Percentiles rank a stretch among this genome's conserved stretches.
Evolutionary conservation across 2,888 invertebrate genomes (phyloP).

Genomic region (Oligia fasciuncula): DNA sequence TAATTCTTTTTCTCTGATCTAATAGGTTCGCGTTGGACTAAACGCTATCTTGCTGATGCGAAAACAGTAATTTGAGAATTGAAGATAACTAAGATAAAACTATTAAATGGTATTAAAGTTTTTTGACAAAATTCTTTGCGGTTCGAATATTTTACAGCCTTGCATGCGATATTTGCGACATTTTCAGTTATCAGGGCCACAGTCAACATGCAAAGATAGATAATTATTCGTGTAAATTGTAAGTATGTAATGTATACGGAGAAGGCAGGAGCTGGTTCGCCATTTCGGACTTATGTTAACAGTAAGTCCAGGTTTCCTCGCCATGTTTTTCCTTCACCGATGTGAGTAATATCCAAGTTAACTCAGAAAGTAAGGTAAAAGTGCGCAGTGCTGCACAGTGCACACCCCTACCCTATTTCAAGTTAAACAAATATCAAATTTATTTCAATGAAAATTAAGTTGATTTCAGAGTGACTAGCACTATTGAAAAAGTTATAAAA

Average conservation of each 20-base stretch:
- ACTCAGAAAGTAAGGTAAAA: neutral
- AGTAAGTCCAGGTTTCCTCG: neutral
- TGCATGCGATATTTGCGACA: neutral
- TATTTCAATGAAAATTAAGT: too few species aligned
- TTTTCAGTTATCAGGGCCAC: conserved; percentile 9
- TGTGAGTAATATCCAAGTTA: neutral
- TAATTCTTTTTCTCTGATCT: neutral
- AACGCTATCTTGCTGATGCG: neutral
- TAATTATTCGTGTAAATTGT: neutral
- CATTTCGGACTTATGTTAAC: neutral
- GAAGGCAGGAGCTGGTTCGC: neutral
- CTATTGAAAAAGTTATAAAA: too few species aligned
- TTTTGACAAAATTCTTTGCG: neutral
- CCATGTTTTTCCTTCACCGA: neutral
- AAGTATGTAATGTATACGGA: neutral
- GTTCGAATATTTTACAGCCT: neutral
- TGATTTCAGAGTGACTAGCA: too few species aligned
- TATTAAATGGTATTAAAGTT: neutral
- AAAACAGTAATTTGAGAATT: neutral
- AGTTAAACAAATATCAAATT: too few species aligned
- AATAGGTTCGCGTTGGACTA: neutral
- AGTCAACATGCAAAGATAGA: neutral
- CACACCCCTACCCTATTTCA: too few species aligned
- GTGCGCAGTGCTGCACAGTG: too few species aligned
- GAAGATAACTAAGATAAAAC: neutral